phyloP scores from a whole-genome alignment of 2,113 vertebrate genomes.

The Oceanodroma tethys region DNA sequence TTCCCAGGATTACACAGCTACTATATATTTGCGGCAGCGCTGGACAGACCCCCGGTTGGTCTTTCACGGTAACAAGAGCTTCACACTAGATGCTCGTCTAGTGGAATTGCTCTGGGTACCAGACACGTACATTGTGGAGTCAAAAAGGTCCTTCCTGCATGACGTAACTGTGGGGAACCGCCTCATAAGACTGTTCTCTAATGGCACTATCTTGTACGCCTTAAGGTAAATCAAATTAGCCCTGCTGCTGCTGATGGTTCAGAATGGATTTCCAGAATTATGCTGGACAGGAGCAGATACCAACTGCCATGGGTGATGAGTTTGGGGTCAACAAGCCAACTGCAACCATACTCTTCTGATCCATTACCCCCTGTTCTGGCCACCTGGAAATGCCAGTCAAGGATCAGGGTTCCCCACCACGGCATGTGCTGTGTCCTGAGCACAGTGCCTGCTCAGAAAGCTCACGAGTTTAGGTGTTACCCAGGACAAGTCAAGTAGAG shows the following conservation, averaged over 20 bases:
- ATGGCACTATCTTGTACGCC: conserved; percentile 87
- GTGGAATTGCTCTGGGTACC: conserved; percentile 91
- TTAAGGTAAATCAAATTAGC: conserved; percentile 73
- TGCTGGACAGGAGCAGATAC: neutral
- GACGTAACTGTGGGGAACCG: conserved; percentile 88
- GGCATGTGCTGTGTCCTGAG: neutral
- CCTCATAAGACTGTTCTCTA: conserved; percentile 87
- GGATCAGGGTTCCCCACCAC: neutral
- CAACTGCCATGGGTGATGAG: fast-evolving
- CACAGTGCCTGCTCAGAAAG: neutral
- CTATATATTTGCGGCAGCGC: conserved; percentile 84
- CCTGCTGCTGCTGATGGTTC: neutral
- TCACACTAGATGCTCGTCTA: conserved; percentile 85
- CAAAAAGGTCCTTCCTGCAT: conserved; percentile 88
- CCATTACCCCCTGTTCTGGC: neutral
- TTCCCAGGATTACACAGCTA: conserved; percentile 87
- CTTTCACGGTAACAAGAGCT: conserved; percentile 86
- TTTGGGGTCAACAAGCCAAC: neutral
- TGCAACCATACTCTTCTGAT: neutral
- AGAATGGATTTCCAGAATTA: neutral
- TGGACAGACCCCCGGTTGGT: conserved; percentile 84
- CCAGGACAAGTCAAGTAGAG: too few species aligned
- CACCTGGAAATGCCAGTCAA: neutral
- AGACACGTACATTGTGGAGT: conserved; percentile 90
- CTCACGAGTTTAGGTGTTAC: neutral